These are phyloP conservation scores for Himantopus leucocephalus DNA, from an alignment of 2,113 vertebrate species.

Conservation along the genomic window DNA sequence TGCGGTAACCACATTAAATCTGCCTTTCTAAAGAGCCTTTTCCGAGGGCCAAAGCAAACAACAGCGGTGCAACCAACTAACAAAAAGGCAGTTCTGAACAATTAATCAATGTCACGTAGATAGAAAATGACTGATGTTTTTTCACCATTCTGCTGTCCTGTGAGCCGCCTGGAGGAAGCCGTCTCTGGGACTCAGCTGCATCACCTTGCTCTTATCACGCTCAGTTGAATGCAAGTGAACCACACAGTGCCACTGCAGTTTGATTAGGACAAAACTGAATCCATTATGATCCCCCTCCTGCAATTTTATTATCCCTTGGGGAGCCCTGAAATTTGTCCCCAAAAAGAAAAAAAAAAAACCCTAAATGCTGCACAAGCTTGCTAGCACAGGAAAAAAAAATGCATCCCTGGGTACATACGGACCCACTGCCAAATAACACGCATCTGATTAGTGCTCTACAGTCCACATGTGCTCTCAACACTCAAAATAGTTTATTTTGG, in stretches of 20 bases:
- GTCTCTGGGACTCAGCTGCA: slow-evolving; percentile 48
- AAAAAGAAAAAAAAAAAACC: background rate
- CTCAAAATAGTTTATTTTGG: background rate
- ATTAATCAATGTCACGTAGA: slow-evolving; percentile 82
- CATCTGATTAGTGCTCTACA: background rate
- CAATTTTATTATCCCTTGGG: slow-evolving; percentile 29
- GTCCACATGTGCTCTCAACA: background rate
- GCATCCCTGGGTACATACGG: background rate
- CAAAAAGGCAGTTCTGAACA: slow-evolving; percentile 43
- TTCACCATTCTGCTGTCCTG: slow-evolving; percentile 1
- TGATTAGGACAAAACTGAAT: slow-evolving; percentile 70
- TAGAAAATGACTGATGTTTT: slow-evolving; percentile 71
- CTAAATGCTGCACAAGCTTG: background rate
- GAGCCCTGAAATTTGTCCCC: slow-evolving; percentile 19
- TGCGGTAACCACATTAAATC: background rate
- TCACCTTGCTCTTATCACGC: slow-evolving; percentile 60
- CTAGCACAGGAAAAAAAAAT: background rate
- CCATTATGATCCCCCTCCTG: slow-evolving; percentile 15
- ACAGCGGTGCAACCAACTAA: slow-evolving; percentile 15
- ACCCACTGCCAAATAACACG: background rate
- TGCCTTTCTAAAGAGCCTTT: slow-evolving; percentile 17
- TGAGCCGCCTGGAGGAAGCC: slow-evolving; percentile 35
- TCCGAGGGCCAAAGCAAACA: slow-evolving; percentile 26
- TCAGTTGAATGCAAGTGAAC: slow-evolving; percentile 48
- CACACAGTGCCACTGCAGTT: slow-evolving; percentile 2